Evolutionary conservation across 2,113 vertebrate species (phyloP).

Genomic region (Aspidoscelis tigris): DNA sequence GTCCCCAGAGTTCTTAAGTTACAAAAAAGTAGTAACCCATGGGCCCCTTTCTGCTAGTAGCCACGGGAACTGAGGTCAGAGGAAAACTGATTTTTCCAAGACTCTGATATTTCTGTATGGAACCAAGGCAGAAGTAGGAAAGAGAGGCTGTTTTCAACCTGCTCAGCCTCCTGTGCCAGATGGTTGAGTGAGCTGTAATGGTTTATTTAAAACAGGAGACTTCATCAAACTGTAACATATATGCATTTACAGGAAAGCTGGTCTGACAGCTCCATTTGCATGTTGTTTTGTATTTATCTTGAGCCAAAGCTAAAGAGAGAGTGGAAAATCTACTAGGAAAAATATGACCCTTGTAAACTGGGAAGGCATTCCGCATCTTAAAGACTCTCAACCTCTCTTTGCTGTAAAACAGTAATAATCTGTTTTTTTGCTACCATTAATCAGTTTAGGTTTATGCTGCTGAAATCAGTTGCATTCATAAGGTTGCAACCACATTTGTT

Average conservation of each 20-base stretch:
- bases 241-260: conserved; percentile 11
- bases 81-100: too few species aligned
- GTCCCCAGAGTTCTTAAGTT: too few species aligned
- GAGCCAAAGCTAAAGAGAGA: background rate
- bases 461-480: conserved; percentile 19
- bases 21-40: too few species aligned
- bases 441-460: background rate
- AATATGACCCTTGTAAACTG: conserved; percentile 12
- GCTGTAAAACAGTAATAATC: background rate
- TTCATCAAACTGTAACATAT: conserved; percentile 1
- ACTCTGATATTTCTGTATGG: too few species aligned
- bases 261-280: background rate
- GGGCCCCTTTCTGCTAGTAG: too few species aligned
- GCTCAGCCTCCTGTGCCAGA: background rate
- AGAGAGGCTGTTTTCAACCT: background rate
- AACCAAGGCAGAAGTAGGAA: too few species aligned
- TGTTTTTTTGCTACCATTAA: conserved; percentile 1
- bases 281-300: fast-evolving
- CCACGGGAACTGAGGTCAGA: too few species aligned
- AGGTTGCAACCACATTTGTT: background rate
- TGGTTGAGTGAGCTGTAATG: background rate
- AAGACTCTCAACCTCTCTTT: conserved; percentile 1
- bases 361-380: background rate
- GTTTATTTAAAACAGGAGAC: conserved; percentile 2
- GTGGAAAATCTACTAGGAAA: conserved; percentile 11